Evolutionary conservation across 53 echinoderm and acorn worm species (phyloP), one percentile per base, ranked within the genome.

Genomic region (Antedon mediterranea): DNA sequence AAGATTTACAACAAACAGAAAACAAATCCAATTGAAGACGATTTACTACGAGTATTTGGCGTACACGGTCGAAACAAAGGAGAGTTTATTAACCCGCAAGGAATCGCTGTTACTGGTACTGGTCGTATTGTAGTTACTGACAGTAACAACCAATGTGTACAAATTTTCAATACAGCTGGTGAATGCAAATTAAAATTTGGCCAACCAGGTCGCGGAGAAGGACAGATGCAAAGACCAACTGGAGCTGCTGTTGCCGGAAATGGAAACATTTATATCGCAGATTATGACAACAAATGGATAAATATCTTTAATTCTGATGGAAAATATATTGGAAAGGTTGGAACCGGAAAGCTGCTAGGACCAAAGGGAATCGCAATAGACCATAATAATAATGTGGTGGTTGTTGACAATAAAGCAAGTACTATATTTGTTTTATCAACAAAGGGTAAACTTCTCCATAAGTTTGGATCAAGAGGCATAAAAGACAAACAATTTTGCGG

Each of bases 211-310:
- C 87, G 91, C 43, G 89, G 89, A 72, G 85, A 87, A 28, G 97
- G 97, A 9, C 97, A 95, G 79, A 81, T 95, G 81, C 97, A 91
- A 43, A 79, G 97, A 72, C 97, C 97, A 0, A 95, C 97, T 0
- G 94, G 94, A 3, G 89, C 87, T 11, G 89, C 94, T 0, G 87
- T 95, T 28, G 87, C 87, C 7, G 83, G 81, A 7, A 82, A 89
- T 31, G 97, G 97, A 14, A 95, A 95, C 82, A 89, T 85, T 37
- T 80, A 88, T 18, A 81, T 95, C 20, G 97, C 97, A 0, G 97
- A 95, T 81, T 95, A 95, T 72, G 97, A 95, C 82, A 95, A 95
- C 82, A 95, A 95, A 44, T 89, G 91, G 89, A 82, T 95, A 31
- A 91, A 92, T 37, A 85, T 88, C 43, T 95, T 95, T 72, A 83